A percentile compares a stretch with the other conserved stretches of the same genome.
These are phyloP conservation scores for Panurus biarmicus DNA, from an alignment of 2,113 vertebrate species.

Conservation along the genomic window DNA sequence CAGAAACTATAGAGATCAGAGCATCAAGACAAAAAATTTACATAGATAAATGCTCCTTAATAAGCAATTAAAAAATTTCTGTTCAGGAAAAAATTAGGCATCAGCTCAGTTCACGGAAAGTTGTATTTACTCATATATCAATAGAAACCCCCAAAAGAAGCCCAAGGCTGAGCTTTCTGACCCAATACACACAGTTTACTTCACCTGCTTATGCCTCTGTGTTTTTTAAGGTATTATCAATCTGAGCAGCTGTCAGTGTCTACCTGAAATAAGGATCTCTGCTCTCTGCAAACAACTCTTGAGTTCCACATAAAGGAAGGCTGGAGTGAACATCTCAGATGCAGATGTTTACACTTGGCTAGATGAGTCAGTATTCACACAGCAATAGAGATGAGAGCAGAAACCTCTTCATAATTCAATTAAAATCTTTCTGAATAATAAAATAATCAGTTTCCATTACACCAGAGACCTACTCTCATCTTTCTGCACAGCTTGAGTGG, in stretches of 20 bases:
- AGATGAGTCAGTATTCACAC: background rate
- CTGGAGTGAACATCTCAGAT: background rate
- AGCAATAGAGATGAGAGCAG: background rate
- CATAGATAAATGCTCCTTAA: background rate
- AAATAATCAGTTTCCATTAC: background rate
- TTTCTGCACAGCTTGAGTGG: background rate
- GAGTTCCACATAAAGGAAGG: background rate
- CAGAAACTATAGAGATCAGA: background rate
- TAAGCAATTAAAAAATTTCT: background rate
- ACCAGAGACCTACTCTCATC: background rate
- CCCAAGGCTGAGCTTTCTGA: background rate
- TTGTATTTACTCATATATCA: background rate
- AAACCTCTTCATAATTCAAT: background rate
- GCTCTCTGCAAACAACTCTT: background rate
- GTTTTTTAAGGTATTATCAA: background rate
- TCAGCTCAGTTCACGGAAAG: background rate
- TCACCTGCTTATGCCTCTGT: background rate
- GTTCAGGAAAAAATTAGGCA: background rate
- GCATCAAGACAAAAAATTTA: background rate
- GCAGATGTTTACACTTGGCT: background rate
- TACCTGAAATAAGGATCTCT: background rate
- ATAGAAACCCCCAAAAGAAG: background rate
- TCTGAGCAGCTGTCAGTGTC: background rate
- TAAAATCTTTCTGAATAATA: background rate
- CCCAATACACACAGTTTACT: background rate